Conservation (phyloP, 2,888 invertebrate genomes). For the Osedax fenrisi region DNA sequence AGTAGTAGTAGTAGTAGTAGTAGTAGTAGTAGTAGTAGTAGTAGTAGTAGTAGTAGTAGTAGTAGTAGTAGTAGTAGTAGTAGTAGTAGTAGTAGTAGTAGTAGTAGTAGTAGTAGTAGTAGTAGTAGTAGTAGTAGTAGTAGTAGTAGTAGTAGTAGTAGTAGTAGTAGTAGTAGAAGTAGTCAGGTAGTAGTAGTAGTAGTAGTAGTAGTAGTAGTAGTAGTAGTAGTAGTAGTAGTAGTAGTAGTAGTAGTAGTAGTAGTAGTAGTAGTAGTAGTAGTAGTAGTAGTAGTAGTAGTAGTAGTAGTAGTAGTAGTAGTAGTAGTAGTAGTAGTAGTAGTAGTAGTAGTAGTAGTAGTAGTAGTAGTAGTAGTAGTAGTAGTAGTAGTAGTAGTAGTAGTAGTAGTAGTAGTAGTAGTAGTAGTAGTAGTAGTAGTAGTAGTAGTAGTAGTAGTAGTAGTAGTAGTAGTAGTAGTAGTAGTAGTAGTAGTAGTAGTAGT, state of each 20-base stretch:
- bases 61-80: slow-evolving; percentile 11
- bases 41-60: slow-evolving; percentile 13
- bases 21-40: background rate
- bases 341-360: background rate
- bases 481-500: background rate
- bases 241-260: slow-evolving; percentile 11
- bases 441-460: slow-evolving; percentile 9
- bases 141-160: slow-evolving; percentile 9
- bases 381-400: slow-evolving; percentile 11
- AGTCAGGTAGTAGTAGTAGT: background rate
- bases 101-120: background rate
- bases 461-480: slow-evolving; percentile 9
- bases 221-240: slow-evolving; percentile 13
- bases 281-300: background rate
- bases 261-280: slow-evolving; percentile 9
- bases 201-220: slow-evolving; percentile 11
- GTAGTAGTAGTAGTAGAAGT: background rate
- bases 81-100: slow-evolving; percentile 13
- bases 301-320: slow-evolving; percentile 13
- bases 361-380: slow-evolving; percentile 13
- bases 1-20: slow-evolving; percentile 1
- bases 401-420: slow-evolving; percentile 13
- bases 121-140: slow-evolving; percentile 9
- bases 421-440: background rate
- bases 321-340: background rate